phyloP scores from a whole-genome alignment of 1,140 invertebrate species.

The Metopolophium dirhodum region DNA sequence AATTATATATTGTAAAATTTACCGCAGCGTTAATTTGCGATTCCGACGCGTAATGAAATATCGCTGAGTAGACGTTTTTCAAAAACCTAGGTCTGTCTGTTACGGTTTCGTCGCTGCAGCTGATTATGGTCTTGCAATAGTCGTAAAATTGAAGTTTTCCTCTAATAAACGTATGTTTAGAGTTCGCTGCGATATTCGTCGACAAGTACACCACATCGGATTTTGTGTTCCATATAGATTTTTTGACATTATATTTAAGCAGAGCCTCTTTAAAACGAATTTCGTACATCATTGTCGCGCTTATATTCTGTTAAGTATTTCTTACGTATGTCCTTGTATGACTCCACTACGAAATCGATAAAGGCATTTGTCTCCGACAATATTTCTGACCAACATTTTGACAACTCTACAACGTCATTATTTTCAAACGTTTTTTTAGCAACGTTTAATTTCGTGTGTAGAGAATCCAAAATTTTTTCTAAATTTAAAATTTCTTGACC shows the following conservation, averaged over 20 bases:
- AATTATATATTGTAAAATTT: not conserved
- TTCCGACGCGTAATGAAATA: slow-evolving; percentile 24
- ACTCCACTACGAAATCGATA: not conserved
- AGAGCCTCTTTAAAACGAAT: not conserved
- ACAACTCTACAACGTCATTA: not conserved
- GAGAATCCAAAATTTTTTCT: not conserved
- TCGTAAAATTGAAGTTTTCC: not conserved
- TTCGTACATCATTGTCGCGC: not conserved
- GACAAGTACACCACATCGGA: not conserved
- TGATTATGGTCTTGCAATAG: not conserved
- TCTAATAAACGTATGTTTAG: not conserved
- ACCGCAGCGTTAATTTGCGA: slow-evolving; percentile 22
- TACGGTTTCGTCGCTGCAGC: not conserved
- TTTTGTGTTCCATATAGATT: slow-evolving; percentile 18
- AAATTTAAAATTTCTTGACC: slow-evolving; percentile 18
- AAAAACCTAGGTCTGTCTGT: not conserved
- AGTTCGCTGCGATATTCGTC: not conserved
- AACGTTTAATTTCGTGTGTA: not conserved
- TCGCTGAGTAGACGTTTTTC: not conserved
- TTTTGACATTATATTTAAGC: not conserved
- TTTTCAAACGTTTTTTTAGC: not conserved
- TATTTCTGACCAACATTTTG: slow-evolving; percentile 19
- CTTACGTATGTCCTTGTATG: slow-evolving; percentile 12
- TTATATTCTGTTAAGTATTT: not conserved
- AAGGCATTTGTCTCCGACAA: not conserved